phyloP scores from a whole-genome alignment of 2,888 invertebrate genomes.

The Amphipoea oculea region DNA sequence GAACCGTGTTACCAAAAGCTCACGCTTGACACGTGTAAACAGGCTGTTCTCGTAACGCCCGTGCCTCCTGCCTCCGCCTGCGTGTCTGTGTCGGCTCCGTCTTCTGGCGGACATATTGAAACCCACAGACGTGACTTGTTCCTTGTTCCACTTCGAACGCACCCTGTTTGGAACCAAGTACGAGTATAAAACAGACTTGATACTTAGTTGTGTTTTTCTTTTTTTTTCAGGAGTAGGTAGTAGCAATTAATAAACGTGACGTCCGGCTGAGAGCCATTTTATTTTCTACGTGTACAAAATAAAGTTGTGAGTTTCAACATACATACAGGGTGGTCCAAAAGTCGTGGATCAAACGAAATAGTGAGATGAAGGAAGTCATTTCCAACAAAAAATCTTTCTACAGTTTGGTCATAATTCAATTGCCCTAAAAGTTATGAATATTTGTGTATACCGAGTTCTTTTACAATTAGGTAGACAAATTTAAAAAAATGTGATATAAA shows the following conservation, averaged over 20 bases:
- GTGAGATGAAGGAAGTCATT: no score
- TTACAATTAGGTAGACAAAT: no score
- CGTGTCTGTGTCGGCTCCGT: constrained; percentile 17
- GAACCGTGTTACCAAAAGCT: not conserved
- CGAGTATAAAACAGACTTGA: constrained; percentile 38
- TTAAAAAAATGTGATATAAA: no score
- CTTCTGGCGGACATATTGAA: constrained; percentile 68
- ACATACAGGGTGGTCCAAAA: no score
- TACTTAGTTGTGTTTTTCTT: constrained; percentile 8
- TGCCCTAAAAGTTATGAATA: no score
- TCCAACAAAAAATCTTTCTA: no score
- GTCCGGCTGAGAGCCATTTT: not conserved
- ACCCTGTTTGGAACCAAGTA: constrained; percentile 18
- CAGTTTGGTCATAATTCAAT: no score
- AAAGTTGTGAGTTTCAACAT: constrained; percentile 11
- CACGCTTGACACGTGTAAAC: constrained; percentile 24
- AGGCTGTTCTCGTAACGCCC: constrained; percentile 19
- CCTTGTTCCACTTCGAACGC: constrained; percentile 57
- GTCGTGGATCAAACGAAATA: no score
- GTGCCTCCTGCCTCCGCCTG: not conserved
- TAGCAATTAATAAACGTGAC: not conserved
- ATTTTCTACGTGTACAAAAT: constrained; percentile 6
- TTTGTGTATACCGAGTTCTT: no score
- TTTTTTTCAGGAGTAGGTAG: not conserved
- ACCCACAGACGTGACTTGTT: constrained; percentile 68